A percentile compares a stretch with the other conserved stretches of the same genome.
Conservation (phyloP, 2,797 vertebrate species). For the Catamblyrhynchus diadema region DNA sequence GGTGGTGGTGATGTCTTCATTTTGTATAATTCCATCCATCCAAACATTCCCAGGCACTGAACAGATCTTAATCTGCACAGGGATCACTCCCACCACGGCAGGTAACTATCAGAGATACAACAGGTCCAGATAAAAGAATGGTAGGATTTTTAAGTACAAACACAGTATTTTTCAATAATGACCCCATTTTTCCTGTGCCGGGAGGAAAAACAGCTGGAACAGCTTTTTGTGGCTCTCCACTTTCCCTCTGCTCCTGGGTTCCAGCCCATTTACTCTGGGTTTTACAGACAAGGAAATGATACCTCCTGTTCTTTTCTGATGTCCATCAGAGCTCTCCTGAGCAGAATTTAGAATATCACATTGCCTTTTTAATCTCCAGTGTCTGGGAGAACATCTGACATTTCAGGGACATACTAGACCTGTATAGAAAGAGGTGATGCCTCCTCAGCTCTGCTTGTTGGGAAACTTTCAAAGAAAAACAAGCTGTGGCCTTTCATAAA, state of each 20-base stretch:
- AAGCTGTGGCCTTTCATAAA: not conserved
- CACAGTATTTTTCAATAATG: not conserved
- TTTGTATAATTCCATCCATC: not conserved
- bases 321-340: not conserved
- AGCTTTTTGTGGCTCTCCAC: not conserved
- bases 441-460: not conserved
- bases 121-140: not conserved
- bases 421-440: not conserved
- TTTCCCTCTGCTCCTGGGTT: not conserved
- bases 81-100: not conserved
- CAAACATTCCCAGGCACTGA: not conserved
- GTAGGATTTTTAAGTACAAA: not conserved
- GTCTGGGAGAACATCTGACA: not conserved
- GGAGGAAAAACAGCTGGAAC: not conserved
- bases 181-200: not conserved
- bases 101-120: not conserved
- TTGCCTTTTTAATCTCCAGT: not conserved
- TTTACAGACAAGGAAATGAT: not conserved
- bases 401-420: not conserved
- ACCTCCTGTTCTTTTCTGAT: not conserved
- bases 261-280: not conserved
- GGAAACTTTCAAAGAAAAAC: not conserved
- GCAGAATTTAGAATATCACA: not conserved
- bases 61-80: not conserved
- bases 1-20: not conserved